phyloP scores from a whole-genome alignment of 2,888 invertebrate species.

The Drosophila parthenogenetica region DNA sequence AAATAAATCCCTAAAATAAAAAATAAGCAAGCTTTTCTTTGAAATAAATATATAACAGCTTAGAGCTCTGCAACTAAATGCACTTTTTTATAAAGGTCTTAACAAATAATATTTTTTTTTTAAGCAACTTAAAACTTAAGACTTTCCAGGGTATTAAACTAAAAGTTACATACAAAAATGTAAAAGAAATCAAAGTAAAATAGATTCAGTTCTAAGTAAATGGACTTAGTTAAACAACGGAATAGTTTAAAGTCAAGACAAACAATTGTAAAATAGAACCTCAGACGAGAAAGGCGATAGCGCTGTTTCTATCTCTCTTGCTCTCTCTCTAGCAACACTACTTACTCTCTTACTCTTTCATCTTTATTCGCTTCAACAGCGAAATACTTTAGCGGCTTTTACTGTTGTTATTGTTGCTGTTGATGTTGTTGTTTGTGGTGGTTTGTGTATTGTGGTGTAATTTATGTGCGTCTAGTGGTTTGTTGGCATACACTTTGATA shows the following conservation, averaged over 20 bases:
- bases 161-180: background rate
- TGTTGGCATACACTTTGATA: slow-evolving; percentile 22
- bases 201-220: background rate
- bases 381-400: slow-evolving; percentile 44
- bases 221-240: background rate
- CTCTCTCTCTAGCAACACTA: background rate
- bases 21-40: too few relatives aligned
- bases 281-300: background rate
- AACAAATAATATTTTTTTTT: too few relatives aligned
- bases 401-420: slow-evolving; percentile 12
- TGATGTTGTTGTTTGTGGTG: slow-evolving; percentile 12
- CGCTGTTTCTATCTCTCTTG: background rate
- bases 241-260: slow-evolving; percentile 19
- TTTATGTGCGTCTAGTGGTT: slow-evolving; percentile 65
- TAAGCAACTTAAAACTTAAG: too few relatives aligned
- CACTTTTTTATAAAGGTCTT: too few relatives aligned
- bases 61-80: too few relatives aligned
- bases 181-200: background rate
- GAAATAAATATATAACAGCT: too few relatives aligned
- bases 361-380: background rate
- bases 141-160: too few relatives aligned
- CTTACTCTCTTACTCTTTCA: background rate
- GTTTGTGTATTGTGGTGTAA: slow-evolving; percentile 53
- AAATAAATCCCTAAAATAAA: too few relatives aligned
- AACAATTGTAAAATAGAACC: slow-evolving; percentile 18